A percentile compares a stretch with the other conserved stretches of the same genome.
Evolutionary conservation across 2,888 invertebrate species (phyloP).

Genomic region (Pocota personata): DNA sequence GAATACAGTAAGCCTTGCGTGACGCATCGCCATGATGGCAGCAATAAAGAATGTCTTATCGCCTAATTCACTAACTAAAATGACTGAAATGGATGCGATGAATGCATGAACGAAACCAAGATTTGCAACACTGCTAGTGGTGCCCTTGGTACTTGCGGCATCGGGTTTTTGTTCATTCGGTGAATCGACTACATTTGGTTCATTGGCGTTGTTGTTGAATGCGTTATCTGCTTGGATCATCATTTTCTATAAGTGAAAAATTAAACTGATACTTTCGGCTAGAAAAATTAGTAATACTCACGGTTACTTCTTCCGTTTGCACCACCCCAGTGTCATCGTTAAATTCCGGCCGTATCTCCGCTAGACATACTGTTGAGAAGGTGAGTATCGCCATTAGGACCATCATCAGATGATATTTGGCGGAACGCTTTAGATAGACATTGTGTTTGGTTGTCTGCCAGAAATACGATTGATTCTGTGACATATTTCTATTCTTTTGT

Average conservation of each 20-base stretch:
- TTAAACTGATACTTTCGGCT: neutral
- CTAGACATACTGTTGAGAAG: conserved; percentile 80
- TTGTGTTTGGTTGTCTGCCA: conserved; percentile 82
- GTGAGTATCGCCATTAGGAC: conserved; percentile 80
- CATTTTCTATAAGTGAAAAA: conserved; percentile 64
- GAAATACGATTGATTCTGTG: conserved; percentile 82
- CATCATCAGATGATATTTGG: conserved; percentile 80
- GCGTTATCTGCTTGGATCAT: conserved; percentile 68
- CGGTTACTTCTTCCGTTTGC: conserved; percentile 76
- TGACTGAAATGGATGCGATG: conserved; percentile 96
- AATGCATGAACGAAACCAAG: conserved; percentile 96
- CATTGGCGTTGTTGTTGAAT: conserved; percentile 64
- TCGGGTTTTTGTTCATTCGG: conserved; percentile 52
- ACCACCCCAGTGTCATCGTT: conserved; percentile 75
- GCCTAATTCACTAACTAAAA: conserved; percentile 98
- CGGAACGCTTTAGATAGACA: conserved; percentile 81
- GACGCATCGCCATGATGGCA: conserved; percentile 99
- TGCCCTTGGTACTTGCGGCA: conserved; percentile 58
- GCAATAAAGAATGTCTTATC: conserved; percentile 99
- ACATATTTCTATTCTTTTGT: conserved; percentile 77
- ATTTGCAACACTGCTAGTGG: conserved; percentile 80
- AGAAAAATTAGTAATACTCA: conserved; percentile 65
- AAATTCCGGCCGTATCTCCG: conserved; percentile 77
- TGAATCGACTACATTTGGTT: conserved; percentile 68
- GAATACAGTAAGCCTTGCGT: conserved; percentile 96